Evolutionary conservation across 2,797 vertebrate species (phyloP).

Genomic region (Myotis findleyi): DNA sequence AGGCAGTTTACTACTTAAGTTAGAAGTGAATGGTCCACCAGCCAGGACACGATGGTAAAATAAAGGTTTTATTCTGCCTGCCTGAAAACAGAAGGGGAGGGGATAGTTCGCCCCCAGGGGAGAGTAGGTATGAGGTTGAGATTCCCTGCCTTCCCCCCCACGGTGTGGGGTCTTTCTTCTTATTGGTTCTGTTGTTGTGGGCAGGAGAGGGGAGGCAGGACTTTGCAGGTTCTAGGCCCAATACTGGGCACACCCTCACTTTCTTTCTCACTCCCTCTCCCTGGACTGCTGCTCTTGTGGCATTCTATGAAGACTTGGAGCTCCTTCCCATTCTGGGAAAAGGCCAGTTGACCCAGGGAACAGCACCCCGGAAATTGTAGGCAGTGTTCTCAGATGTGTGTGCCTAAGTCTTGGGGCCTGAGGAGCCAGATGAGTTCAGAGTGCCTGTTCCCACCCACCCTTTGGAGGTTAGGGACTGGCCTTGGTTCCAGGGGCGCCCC

Average conservation of each 20-base stretch:
- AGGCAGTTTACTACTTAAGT: too few species aligned
- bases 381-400: neutral
- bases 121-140: neutral
- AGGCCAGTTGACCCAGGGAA: neutral
- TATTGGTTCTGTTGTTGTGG: neutral
- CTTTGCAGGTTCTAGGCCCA: neutral
- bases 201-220: neutral
- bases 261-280: neutral
- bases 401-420: neutral
- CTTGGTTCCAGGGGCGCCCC: neutral
- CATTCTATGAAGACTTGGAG: neutral
- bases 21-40: neutral
- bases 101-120: fast-evolving
- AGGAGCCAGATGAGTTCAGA: neutral
- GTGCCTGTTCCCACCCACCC: fast-evolving
- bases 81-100: neutral
- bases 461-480: too few species aligned
- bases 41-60: too few species aligned
- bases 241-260: too few species aligned
- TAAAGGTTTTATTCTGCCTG: neutral
- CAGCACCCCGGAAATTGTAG: neutral
- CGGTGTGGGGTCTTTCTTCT: neutral
- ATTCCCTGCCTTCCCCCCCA: too few species aligned
- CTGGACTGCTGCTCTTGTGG: too few species aligned
- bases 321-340: neutral